phyloP scores from a whole-genome alignment of 2,797 vertebrate species.

The Enteromius treurensis region DNA sequence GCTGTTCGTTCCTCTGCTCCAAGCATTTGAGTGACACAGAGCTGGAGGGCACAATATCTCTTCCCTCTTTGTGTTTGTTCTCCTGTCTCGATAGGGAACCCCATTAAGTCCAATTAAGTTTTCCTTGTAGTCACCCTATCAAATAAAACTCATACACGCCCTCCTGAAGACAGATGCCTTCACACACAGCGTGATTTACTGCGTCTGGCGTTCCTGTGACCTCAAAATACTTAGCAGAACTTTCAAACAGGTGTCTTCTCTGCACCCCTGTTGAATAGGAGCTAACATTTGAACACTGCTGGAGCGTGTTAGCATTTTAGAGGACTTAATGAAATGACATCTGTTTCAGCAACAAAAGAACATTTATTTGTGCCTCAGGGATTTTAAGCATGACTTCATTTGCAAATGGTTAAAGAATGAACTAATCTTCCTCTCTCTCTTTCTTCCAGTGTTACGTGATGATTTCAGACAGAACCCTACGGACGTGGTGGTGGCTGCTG shows the following conservation, averaged over 20 bases:
- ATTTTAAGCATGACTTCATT: slow-evolving; percentile 22
- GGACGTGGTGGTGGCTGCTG: slow-evolving; percentile 94
- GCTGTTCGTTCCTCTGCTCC: slow-evolving; percentile 54
- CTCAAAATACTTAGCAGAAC: slow-evolving; percentile 14
- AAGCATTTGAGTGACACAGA: slow-evolving; percentile 74
- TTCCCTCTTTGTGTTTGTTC: slow-evolving; percentile 74
- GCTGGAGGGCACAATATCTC: slow-evolving; percentile 69
- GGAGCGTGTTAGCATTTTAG: not conserved
- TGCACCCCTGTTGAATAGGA: not conserved
- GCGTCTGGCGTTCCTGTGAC: slow-evolving; percentile 7
- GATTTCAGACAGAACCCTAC: slow-evolving; percentile 98
- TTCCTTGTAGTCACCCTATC: slow-evolving; percentile 65
- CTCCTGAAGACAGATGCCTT: slow-evolving; percentile 24
- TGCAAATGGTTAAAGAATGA: not conserved
- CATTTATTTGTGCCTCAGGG: slow-evolving; percentile 37
- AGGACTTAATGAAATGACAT: slow-evolving; percentile 38
- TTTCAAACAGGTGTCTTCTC: slow-evolving; percentile 27
- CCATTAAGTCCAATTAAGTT: slow-evolving; percentile 79
- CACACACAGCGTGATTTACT: slow-evolving; percentile 30
- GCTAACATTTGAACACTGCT: slow-evolving; percentile 1
- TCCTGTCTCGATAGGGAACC: slow-evolving; percentile 71
- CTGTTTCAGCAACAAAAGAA: slow-evolving; percentile 40
- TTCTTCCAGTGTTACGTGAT: slow-evolving; percentile 88
- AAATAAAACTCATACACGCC: slow-evolving; percentile 61
- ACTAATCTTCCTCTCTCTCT: slow-evolving; percentile 34